phyloP scores from a whole-genome alignment of 2,797 vertebrate genomes.

The Fringilla coelebs region DNA sequence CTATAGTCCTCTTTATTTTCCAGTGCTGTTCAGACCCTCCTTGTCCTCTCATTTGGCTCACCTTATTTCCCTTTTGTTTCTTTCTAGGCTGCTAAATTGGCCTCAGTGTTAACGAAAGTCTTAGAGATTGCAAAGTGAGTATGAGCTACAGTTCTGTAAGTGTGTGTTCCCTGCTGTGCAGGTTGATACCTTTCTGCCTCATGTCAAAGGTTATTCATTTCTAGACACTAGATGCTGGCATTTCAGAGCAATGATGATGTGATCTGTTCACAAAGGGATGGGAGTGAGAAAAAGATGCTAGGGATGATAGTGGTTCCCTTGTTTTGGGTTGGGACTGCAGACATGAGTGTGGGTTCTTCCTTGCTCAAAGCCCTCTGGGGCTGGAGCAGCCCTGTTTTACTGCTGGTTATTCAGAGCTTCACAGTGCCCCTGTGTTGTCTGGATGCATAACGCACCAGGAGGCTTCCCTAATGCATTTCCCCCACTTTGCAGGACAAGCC shows the following conservation, averaged over 20 bases:
- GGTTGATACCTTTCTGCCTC: background rate
- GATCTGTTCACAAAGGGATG: background rate
- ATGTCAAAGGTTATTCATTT: background rate
- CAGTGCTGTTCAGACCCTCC: background rate
- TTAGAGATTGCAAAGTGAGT: conserved; percentile 86
- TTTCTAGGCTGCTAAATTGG: conserved; percentile 84
- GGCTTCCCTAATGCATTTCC: conserved; percentile 28
- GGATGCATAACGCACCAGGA: background rate
- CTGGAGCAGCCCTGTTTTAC: background rate
- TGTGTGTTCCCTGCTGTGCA: background rate
- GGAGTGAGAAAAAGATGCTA: background rate
- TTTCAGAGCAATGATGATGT: background rate
- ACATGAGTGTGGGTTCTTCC: background rate
- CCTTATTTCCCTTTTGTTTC: background rate
- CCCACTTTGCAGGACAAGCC: conserved; percentile 80
- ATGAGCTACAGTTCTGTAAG: background rate
- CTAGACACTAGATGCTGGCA: background rate
- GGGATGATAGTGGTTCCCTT: background rate
- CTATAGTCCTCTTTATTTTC: background rate
- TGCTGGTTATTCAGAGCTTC: background rate
- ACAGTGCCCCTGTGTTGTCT: background rate
- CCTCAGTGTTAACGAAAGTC: conserved; percentile 82
- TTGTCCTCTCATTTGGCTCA: background rate
- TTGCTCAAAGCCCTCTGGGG: background rate
- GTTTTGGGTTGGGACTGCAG: background rate